Percentiles rank a stretch among this genome's conserved stretches.
These are phyloP conservation scores for Globicephala melas DNA, from an alignment of 2,113 vertebrate species.

Conservation along the genomic window DNA sequence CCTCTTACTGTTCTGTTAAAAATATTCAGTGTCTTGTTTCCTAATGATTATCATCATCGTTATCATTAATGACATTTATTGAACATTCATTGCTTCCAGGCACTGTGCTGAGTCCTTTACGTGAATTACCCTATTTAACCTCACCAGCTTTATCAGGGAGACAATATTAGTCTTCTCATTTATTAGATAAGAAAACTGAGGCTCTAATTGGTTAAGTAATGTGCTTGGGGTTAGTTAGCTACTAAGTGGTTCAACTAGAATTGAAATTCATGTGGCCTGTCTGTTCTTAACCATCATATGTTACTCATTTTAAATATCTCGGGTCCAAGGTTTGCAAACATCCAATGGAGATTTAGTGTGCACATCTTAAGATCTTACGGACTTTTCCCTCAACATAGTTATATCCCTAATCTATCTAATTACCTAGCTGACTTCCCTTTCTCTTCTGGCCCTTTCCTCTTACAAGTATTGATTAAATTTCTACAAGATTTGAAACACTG, in stretches of 20 bases:
- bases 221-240: neutral
- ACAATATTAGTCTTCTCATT: neutral
- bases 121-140: constrained; percentile 20
- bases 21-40: constrained; percentile 49
- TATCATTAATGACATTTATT: constrained; percentile 44
- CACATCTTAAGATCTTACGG: neutral
- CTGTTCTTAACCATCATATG: neutral
- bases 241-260: neutral
- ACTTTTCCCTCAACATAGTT: neutral
- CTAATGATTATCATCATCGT: constrained; percentile 1
- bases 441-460: neutral
- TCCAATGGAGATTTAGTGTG: neutral
- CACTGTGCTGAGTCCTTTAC: neutral
- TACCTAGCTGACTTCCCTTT: neutral
- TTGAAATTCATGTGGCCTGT: neutral
- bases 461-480: constrained; percentile 13
- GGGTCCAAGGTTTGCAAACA: neutral
- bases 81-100: constrained; percentile 2
- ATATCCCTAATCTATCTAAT: neutral
- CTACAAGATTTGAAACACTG: constrained; percentile 2
- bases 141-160: neutral
- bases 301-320: neutral
- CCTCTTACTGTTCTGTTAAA: constrained; percentile 30
- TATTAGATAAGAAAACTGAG: constrained; percentile 37
- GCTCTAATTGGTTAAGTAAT: neutral